These are phyloP conservation scores for Tipula vernalis DNA, from an alignment of 2,888 invertebrate species.

Conservation along the genomic window DNA sequence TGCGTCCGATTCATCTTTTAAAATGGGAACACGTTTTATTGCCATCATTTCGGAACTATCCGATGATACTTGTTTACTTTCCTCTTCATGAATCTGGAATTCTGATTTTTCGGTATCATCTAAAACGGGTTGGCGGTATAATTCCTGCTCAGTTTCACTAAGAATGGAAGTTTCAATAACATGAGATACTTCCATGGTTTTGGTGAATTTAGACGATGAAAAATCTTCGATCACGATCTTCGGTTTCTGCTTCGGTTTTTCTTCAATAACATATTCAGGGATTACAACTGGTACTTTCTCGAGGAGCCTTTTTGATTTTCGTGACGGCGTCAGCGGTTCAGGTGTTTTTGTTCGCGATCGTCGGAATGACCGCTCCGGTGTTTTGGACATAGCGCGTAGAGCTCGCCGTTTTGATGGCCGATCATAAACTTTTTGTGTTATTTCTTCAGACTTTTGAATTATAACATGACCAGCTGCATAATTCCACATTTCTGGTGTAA, in stretches of 20 bases:
- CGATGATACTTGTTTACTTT: not conserved
- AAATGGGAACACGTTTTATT: not conserved
- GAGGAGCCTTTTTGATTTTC: conserved; percentile 12
- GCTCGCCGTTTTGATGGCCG: not conserved
- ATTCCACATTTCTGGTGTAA: conserved; percentile 6
- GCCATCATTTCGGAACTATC: not conserved
- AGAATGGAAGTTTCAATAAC: not conserved
- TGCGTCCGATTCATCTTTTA: not conserved
- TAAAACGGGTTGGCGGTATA: not conserved
- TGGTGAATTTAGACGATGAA: not conserved
- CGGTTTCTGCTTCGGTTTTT: not conserved
- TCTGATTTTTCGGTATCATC: conserved; percentile 11
- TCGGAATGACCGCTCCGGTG: conserved; percentile 13
- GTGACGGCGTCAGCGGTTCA: conserved; percentile 11
- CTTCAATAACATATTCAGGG: not conserved
- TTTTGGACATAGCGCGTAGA: conserved; percentile 15
- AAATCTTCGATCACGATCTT: not conserved
- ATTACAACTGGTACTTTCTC: not conserved
- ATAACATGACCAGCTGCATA: not conserved
- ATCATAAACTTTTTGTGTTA: not conserved
- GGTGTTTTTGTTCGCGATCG: not conserved
- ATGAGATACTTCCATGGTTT: not conserved
- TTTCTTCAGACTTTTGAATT: not conserved
- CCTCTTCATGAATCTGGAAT: not conserved
- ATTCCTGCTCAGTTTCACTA: not conserved